A percentile compares a stretch with the other conserved stretches of the same genome.
These are phyloP conservation scores for Scolanthus callimorphus DNA, from an alignment of 92 coral and sea anemone genomes.

Conservation along the genomic window DNA sequence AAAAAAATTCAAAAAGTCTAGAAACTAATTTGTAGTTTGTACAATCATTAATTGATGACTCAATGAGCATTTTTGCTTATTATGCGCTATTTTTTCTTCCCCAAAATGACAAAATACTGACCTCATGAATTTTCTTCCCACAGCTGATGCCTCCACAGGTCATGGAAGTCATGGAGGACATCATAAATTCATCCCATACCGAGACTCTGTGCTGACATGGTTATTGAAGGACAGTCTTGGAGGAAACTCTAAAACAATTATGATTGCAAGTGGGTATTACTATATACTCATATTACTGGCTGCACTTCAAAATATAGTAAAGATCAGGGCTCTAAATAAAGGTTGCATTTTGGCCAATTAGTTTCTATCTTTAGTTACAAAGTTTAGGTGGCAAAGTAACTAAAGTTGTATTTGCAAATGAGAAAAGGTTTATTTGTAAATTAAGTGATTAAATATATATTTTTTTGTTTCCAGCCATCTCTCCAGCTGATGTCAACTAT, in stretches of 20 bases:
- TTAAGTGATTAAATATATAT: too few species aligned
- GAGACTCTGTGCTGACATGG: constrained; percentile 97
- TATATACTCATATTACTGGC: too few species aligned
- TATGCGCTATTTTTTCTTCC: too few species aligned
- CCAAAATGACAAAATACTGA: too few species aligned
- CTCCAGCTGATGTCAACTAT: constrained; percentile 97
- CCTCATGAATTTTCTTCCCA: neutral
- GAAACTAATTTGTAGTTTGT: too few species aligned
- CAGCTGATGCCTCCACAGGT: constrained; percentile 83
- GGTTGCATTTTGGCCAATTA: too few species aligned
- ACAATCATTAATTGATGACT: too few species aligned
- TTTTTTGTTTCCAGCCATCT: constrained; percentile 61
- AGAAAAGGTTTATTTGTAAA: constrained; percentile 1
- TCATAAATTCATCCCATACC: constrained; percentile 91
- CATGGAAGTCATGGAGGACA: constrained; percentile 56
- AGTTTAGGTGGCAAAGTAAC: constrained; percentile 96
- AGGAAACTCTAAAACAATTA: constrained; percentile 94
- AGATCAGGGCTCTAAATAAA: too few species aligned
- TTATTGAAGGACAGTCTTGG: constrained; percentile 95
- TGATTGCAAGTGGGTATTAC: constrained; percentile 90
- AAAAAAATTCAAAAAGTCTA: too few species aligned
- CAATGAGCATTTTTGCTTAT: too few species aligned
- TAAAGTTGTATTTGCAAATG: constrained; percentile 96
- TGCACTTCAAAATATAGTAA: too few species aligned
- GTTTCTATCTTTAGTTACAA: too few species aligned